These are phyloP conservation scores for Daktulosphaira vitifoliae DNA, from an alignment of 1,140 invertebrate species.

Conservation along the genomic window DNA sequence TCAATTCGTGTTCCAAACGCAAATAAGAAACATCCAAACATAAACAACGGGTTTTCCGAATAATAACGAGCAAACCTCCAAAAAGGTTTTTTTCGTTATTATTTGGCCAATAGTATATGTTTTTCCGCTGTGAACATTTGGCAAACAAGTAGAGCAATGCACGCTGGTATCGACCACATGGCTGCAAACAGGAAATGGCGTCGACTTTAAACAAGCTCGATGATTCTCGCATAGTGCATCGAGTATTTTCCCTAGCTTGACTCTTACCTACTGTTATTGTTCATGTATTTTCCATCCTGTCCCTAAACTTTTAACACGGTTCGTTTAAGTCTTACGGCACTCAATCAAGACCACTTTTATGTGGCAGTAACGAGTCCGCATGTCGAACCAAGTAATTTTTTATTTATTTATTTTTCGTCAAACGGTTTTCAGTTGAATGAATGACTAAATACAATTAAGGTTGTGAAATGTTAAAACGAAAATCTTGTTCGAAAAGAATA, in stretches of 20 bases:
- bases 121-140: neutral
- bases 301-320: constrained; percentile 28
- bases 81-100: too few relatives aligned
- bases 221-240: neutral
- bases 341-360: constrained; percentile 24
- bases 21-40: too few relatives aligned
- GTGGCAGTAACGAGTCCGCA: constrained; percentile 17
- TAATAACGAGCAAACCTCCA: too few relatives aligned
- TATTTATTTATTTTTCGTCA: neutral
- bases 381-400: constrained; percentile 8
- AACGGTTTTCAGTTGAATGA: constrained; percentile 9
- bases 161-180: neutral
- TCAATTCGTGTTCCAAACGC: too few relatives aligned
- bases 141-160: neutral
- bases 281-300: neutral
- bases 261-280: neutral
- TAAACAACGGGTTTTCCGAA: too few relatives aligned
- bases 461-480: constrained; percentile 14
- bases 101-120: too few relatives aligned
- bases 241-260: neutral
- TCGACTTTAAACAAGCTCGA: neutral
- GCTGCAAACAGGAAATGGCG: constrained; percentile 1
- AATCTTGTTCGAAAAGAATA: neutral
- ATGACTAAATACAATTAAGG: neutral
- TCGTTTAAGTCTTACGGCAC: constrained; percentile 24